Base-by-base conservation (phyloP, 2,797 vertebrate species). In the Sternotherus odoratus region DNA sequence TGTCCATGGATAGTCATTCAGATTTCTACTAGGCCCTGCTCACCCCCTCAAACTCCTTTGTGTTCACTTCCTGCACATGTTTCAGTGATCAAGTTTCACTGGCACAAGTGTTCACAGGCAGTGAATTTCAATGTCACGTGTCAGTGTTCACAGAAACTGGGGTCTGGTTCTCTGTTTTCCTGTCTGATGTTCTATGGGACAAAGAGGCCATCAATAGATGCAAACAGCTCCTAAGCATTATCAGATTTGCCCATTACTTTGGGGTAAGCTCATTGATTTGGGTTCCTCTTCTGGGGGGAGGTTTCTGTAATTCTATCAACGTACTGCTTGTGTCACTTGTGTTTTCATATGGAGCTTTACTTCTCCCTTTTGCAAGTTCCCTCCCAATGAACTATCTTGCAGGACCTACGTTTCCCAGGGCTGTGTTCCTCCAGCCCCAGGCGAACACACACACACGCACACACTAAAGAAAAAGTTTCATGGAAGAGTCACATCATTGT, bases 51-150 rank as follows among this genome's bases (percentile, higher is more conserved):
- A 12, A 19, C 1, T 0, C 10, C 69, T 80, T 82, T 50, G 86
- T 63, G 39, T 48, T 90, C 19, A 74, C 0, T 1, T 12, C n/a
- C 23, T 57, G 16, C 15, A 78, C 63, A 57, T 85, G 92, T 88
- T 90, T 96, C 43, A 82, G 53, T 43, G 5, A 33, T 87, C 6
- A 89, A 28, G 11, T 28, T 94, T 87, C 82, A 85, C 66, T 82
- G 92, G 77, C 80, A 74, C 5, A 88, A 89, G 46, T 46, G 12
- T 60, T 82, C 39, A 86, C 36, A 87, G 82, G 79, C 28, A 91
- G 49, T 36, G 83, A 12, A 75, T 17, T 57, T 94, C 49, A 69
- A 19, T 53, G 21, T 87, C 78, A 66, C 12, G 2, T 1, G 0
- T 46, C 79, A 66, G n/a, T 36, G 39, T 51, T 94, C 82, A 82